Conservation (phyloP, 1,140 invertebrate genomes). For the Ips typographus region DNA sequence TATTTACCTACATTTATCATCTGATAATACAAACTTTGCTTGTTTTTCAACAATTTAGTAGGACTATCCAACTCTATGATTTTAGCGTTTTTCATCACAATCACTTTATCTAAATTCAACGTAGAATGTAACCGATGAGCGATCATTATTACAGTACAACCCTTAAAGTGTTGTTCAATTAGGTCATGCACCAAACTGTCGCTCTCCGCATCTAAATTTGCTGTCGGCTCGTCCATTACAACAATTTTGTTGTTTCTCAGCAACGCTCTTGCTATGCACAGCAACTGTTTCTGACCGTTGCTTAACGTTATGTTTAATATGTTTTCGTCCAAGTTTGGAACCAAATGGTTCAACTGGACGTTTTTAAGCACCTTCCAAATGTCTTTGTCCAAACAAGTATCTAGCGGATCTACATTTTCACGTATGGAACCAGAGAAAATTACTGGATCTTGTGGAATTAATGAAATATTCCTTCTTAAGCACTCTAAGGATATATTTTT, state of each 20-base stretch:
- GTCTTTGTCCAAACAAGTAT: slow-evolving; percentile 51
- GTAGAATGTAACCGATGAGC: slow-evolving; percentile 81
- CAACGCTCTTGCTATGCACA: slow-evolving; percentile 77
- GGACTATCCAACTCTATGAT: slow-evolving; percentile 74
- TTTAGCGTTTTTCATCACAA: slow-evolving; percentile 70
- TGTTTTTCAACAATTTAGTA: slow-evolving; percentile 62
- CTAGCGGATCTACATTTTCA: slow-evolving; percentile 66
- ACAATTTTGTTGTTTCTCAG: slow-evolving; percentile 73
- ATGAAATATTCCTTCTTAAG: slow-evolving; percentile 73
- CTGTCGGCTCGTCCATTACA: slow-evolving; percentile 75
- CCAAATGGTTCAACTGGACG: slow-evolving; percentile 29
- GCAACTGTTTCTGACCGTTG: slow-evolving; percentile 75
- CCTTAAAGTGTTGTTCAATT: slow-evolving; percentile 65
- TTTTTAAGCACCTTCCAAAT: slow-evolving; percentile 47
- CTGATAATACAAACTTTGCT: slow-evolving; percentile 62
- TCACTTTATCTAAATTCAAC: slow-evolving; percentile 73
- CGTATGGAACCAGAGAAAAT: slow-evolving; percentile 57
- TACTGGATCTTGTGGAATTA: slow-evolving; percentile 82
- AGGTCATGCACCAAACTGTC: slow-evolving; percentile 69
- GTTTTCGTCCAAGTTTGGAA: slow-evolving; percentile 41
- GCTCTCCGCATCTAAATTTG: slow-evolving; percentile 69
- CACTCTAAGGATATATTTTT: slow-evolving; percentile 66
- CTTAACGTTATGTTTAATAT: slow-evolving; percentile 70
- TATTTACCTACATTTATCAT: slow-evolving; percentile 54
- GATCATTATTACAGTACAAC: slow-evolving; percentile 79